Evolutionary conservation across 2,888 invertebrate species (phyloP).

Genomic region (Drosophila kuntzei): DNA sequence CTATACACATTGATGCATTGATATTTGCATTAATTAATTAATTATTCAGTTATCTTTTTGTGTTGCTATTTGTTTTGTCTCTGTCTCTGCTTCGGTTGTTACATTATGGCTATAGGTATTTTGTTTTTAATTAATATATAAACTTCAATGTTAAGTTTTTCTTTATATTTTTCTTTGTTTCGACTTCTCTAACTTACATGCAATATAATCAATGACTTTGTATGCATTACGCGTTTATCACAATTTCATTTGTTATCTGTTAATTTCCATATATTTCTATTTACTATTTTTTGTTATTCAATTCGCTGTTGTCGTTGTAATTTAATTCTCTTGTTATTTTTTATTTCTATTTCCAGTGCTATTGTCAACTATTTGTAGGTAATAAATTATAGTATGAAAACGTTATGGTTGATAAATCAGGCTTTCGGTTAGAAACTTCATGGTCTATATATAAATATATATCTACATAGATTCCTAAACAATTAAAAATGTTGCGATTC

Average conservation of each 20-base stretch:
- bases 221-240: constrained; percentile 70
- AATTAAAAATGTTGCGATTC: constrained; percentile 15
- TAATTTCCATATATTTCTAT: constrained; percentile 53
- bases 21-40: no score
- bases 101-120: constrained; percentile 58
- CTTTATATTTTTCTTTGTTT: constrained; percentile 35
- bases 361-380: constrained; percentile 63
- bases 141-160: constrained; percentile 38
- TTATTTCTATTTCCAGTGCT: constrained; percentile 34
- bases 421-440: constrained; percentile 64
- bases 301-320: constrained; percentile 40
- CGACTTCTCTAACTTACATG: constrained; percentile 59
- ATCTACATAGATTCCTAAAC: constrained; percentile 14
- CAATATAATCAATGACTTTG: constrained; percentile 74
- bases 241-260: constrained; percentile 73
- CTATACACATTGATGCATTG: no score
- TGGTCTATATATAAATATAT: constrained; percentile 30
- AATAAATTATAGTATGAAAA: constrained; percentile 63
- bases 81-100: constrained; percentile 43
- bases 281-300: constrained; percentile 30
- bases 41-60: constrained; percentile 3
- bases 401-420: constrained; percentile 66
- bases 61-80: constrained; percentile 19
- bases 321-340: constrained; percentile 2
- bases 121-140: no score